A percentile compares a stretch with the other conserved stretches of the same genome.
Conservation (phyloP, 2,888 invertebrate genomes). For the Drosophila mimica region DNA sequence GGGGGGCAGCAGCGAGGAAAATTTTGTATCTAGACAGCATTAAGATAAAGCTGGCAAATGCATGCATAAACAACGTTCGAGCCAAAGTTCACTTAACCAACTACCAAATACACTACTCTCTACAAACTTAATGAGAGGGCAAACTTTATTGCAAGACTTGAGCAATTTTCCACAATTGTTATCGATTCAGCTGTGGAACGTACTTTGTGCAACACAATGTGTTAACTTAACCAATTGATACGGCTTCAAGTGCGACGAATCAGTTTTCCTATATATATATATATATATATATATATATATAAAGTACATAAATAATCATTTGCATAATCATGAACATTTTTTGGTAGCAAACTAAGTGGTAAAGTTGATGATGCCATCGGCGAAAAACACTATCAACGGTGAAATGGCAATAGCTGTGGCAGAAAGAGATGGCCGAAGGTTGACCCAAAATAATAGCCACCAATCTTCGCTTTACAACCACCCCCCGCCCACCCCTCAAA, state of each 20-base stretch:
- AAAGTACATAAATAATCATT: conserved; percentile 36
- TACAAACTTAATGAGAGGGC: conserved; percentile 4
- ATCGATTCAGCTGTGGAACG: background rate
- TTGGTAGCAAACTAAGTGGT: conserved; percentile 48
- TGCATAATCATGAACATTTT: conserved; percentile 59
- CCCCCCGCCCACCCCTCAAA: conserved; percentile 19
- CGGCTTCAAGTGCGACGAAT: background rate
- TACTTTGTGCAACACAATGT: background rate
- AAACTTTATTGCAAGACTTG: conserved; percentile 10
- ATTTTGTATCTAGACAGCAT: conserved; percentile 78
- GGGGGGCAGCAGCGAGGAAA: conserved; percentile 60
- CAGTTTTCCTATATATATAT: background rate
- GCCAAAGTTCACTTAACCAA: conserved; percentile 30
- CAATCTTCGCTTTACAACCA: conserved; percentile 50
- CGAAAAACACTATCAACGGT: conserved; percentile 29
- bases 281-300: background rate
- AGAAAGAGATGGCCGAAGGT: conserved; percentile 51
- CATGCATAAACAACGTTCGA: conserved; percentile 69
- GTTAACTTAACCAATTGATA: conserved; percentile 1
- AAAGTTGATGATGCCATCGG: conserved; percentile 59
- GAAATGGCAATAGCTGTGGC: conserved; percentile 33
- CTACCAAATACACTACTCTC: conserved; percentile 52
- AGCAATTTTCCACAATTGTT: conserved; percentile 10
- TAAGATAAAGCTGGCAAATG: conserved; percentile 80
- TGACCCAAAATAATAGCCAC: conserved; percentile 73